Evolutionary conservation across 2,113 vertebrate species (phyloP), one percentile per base, ranked within the genome.

Genomic region (Phylloscopus trochiloides): DNA sequence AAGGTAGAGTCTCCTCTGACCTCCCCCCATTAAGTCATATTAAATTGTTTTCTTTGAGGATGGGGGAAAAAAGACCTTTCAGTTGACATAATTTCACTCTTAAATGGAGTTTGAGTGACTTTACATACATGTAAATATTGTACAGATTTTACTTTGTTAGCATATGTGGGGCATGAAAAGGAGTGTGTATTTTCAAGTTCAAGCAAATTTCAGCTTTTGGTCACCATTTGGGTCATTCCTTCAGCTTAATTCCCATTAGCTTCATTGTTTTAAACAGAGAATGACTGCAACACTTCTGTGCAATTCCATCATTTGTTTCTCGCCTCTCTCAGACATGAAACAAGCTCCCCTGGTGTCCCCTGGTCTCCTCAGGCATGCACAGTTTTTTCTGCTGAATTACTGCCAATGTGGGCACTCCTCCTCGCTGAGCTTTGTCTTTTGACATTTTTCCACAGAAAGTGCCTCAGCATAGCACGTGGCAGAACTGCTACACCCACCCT

Each of bases 191-290:
- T 82, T 89, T 68, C 29, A 61, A 47, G 17, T 20, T 54, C 31
- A 68, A 54, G 40, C 3, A 54, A 34, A 61, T 61, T 40, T 67
- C 68, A 67, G 13, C 15, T 81, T 61, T 75, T 61, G 20, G 11
- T 54, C 70, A 54, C 29, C 17, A 34, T 68, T 54, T 47, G 25
- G 20, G 11, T 68, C 9, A 48, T 45, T 75, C 32, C 20, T 61
- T 31, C 0, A 0, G 24, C 34, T 54, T 54, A 54, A 38, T 47
- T 54, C 47, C 61, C 1, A 0, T 48, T 42, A 42, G 25, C 9
- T 68, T 26, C 29, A 31, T 26, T 54, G 34, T 68, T 68, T 42
- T 54, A 75, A 54, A 48, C 29, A 75, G 62, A 16, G 25, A 38
- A 42, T 61, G 54, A 42, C 40, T 54, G 17, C 25, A 54, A 61